A percentile compares a stretch with the other conserved stretches of the same genome.
phyloP scores from a whole-genome alignment of 2,113 vertebrate genomes.

The Toxostoma redivivum region DNA sequence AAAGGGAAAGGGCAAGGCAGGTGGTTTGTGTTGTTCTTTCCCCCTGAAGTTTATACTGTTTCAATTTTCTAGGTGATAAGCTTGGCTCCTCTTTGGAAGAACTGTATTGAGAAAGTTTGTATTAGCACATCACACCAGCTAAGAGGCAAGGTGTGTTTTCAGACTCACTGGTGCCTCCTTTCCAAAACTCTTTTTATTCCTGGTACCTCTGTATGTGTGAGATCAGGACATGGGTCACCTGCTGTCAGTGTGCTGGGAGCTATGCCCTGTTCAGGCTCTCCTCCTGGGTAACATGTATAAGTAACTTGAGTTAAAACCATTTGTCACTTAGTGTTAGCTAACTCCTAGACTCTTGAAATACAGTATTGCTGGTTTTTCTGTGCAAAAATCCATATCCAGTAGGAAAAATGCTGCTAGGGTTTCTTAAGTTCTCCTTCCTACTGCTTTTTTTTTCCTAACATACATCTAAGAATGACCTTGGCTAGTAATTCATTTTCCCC shows the following conservation, averaged over 20 bases:
- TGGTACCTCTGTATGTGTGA: not conserved
- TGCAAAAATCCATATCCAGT: not conserved
- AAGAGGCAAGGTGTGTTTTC: not conserved
- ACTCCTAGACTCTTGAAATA: not conserved
- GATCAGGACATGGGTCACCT: not conserved
- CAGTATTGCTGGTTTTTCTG: not conserved
- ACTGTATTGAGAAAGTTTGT: not conserved
- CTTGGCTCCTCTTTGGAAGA: not conserved
- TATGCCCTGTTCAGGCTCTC: not conserved
- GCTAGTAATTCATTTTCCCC: not conserved
- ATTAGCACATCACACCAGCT: not conserved
- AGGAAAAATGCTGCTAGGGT: not conserved
- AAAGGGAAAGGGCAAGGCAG: not conserved
- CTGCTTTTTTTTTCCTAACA: not conserved
- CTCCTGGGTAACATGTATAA: not conserved
- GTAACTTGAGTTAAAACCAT: not conserved
- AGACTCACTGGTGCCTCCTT: not conserved
- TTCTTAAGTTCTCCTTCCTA: not conserved
- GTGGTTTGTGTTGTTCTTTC: not conserved
- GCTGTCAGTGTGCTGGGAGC: not conserved
- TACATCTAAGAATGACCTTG: not conserved
- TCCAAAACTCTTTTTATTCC: not conserved
- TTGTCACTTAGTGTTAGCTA: not conserved
- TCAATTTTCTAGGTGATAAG: not conserved
- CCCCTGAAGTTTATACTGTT: not conserved